Evolutionary conservation across 1,140 invertebrate species (phyloP).

Genomic region (Pseudomyrmex sp.): DNA sequence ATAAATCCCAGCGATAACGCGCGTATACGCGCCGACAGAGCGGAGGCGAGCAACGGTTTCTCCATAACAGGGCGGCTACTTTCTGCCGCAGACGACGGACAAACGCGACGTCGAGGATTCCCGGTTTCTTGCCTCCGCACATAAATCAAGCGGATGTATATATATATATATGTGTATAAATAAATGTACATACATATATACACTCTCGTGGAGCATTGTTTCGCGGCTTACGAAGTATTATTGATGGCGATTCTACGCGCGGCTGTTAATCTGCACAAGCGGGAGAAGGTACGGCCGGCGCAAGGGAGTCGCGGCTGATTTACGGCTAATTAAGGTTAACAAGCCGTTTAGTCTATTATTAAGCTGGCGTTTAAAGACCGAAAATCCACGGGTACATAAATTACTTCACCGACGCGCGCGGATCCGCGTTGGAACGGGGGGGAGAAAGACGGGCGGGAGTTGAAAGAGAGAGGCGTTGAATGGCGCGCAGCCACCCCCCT

Average conservation of each 20-base stretch:
- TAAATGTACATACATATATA: not conserved
- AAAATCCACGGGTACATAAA: slow-evolving; percentile 76
- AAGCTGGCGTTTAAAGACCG: slow-evolving; percentile 74
- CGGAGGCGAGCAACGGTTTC: slow-evolving; percentile 32
- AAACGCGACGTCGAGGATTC: slow-evolving; percentile 48
- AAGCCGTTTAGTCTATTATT: slow-evolving; percentile 82
- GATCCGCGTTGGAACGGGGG: not conserved
- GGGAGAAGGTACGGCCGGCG: not conserved
- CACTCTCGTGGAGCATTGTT: slow-evolving; percentile 70
- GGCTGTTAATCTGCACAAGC: slow-evolving; percentile 73
- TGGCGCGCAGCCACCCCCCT: slow-evolving; percentile 67
- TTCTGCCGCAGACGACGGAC: slow-evolving; percentile 22
- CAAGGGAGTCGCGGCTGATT: slow-evolving; percentile 72
- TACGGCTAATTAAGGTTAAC: slow-evolving; percentile 83
- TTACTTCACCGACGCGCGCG: slow-evolving; percentile 56
- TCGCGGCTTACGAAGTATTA: slow-evolving; percentile 66
- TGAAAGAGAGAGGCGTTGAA: slow-evolving; percentile 35
- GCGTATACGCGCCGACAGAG: slow-evolving; percentile 26
- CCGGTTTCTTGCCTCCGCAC: slow-evolving; percentile 53
- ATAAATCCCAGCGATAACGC: slow-evolving; percentile 50
- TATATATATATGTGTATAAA: not conserved
- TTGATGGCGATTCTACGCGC: slow-evolving; percentile 70
- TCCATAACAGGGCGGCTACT: slow-evolving; percentile 30
- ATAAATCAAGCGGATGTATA: slow-evolving; percentile 70
- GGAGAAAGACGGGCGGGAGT: not conserved